These are phyloP conservation scores for Augochlorella aurata DNA, from an alignment of 2,888 invertebrate species.

Conservation along the genomic window DNA sequence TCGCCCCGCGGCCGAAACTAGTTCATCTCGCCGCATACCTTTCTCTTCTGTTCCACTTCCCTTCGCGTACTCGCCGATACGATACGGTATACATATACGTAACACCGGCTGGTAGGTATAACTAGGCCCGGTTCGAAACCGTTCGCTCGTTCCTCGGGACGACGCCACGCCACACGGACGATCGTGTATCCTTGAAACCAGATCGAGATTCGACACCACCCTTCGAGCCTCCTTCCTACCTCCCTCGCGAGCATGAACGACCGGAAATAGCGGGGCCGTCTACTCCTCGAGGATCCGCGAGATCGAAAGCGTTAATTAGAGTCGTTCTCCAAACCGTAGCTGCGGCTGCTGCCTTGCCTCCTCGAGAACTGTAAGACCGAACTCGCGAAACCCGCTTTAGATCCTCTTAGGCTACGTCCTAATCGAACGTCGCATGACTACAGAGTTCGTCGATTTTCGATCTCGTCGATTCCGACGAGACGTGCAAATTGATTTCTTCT, in stretches of 20 bases:
- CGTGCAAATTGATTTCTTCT: too few species aligned
- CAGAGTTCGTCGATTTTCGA: too few species aligned
- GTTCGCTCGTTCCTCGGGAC: conserved; percentile 73
- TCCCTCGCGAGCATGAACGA: background rate
- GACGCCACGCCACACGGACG: conserved; percentile 69
- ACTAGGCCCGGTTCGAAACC: conserved; percentile 77
- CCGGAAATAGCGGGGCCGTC: background rate
- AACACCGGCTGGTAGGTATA: conserved; percentile 73
- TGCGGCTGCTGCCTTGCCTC: too few species aligned
- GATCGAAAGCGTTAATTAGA: conserved; percentile 7
- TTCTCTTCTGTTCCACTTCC: conserved; percentile 82
- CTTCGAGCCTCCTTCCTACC: background rate
- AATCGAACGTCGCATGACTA: too few species aligned
- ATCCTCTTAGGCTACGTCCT: too few species aligned
- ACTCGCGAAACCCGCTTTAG: too few species aligned
- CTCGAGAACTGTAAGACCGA: too few species aligned
- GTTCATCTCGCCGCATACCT: conserved; percentile 80
- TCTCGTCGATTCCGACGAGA: too few species aligned
- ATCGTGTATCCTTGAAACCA: conserved; percentile 59
- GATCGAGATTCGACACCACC: conserved; percentile 15
- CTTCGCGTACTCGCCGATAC: conserved; percentile 66
- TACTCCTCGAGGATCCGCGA: background rate
- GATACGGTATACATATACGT: conserved; percentile 68
- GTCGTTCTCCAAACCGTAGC: background rate
- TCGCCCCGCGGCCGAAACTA: conserved; percentile 76